These are phyloP conservation scores for Jacana jacana DNA, from an alignment of 2,113 vertebrate species.

Conservation along the genomic window DNA sequence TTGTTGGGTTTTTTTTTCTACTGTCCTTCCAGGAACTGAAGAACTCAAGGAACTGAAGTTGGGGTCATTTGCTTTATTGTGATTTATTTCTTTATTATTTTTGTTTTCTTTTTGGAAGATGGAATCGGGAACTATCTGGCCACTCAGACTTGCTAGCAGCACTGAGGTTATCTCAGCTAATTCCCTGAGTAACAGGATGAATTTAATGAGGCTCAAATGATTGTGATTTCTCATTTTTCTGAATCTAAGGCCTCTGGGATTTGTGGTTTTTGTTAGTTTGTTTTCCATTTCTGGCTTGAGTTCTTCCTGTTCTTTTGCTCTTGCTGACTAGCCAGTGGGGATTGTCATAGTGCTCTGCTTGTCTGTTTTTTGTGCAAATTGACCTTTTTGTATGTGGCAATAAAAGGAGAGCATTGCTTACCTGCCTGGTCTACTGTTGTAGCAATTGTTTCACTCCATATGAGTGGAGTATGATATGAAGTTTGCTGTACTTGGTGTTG, in stretches of 20 bases:
- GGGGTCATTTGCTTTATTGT: not conserved
- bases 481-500: not conserved
- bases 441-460: not conserved
- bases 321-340: not conserved
- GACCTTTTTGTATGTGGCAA: not conserved
- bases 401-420: not conserved
- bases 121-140: not conserved
- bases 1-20: not conserved
- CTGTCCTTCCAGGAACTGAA: not conserved
- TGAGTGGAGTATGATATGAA: not conserved
- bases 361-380: not conserved
- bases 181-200: not conserved
- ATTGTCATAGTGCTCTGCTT: not conserved
- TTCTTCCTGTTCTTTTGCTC: not conserved
- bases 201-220: not conserved
- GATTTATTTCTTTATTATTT: not conserved
- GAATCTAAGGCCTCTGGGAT: not conserved
- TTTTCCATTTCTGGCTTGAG: not conserved
- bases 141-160: not conserved
- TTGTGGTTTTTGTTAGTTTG: not conserved
- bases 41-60: not conserved
- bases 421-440: not conserved
- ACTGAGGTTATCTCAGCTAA: not conserved
- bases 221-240: not conserved
- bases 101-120: not conserved